phyloP scores from a whole-genome alignment of 2,888 invertebrate species.

The Epirrhoe tristata region DNA sequence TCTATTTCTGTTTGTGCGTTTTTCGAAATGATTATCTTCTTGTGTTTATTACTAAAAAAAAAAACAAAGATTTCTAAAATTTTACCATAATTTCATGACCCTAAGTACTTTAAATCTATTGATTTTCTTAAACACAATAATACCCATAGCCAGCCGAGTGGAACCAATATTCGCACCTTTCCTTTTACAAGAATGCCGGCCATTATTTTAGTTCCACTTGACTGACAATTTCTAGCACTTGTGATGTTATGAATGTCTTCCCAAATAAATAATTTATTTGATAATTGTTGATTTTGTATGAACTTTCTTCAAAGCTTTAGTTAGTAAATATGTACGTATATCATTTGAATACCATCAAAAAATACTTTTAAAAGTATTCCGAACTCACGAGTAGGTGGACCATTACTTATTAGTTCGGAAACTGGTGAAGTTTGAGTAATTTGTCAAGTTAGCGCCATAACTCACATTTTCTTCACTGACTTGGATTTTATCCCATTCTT shows the following conservation, averaged over 20 bases:
- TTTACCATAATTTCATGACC: too few species aligned
- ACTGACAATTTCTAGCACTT: too few species aligned
- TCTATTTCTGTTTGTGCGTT: slow-evolving; percentile 87
- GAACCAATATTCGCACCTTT: too few species aligned
- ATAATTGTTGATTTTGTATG: too few species aligned
- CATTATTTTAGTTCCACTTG: too few species aligned
- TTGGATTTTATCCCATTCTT: slow-evolving; percentile 70
- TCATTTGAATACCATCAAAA: not conserved
- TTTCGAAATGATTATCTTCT: slow-evolving; percentile 88
- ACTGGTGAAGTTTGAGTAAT: not conserved
- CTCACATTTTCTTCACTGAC: slow-evolving; percentile 78
- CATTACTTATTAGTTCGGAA: not conserved
- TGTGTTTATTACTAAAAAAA: slow-evolving; percentile 85
- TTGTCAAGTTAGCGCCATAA: slow-evolving; percentile 19
- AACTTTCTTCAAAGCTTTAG: not conserved
- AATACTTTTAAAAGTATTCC: too few species aligned
- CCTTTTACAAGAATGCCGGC: too few species aligned
- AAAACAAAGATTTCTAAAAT: not conserved
- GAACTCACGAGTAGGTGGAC: not conserved
- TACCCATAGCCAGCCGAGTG: too few species aligned
- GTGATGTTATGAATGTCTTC: too few species aligned
- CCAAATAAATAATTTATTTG: too few species aligned
- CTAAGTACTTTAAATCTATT: too few species aligned
- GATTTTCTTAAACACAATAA: too few species aligned
- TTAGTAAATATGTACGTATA: not conserved